Evolutionary conservation across 37 sponge, comb jelly and placozoan genomes (phyloP), one percentile per base, ranked within the genome.

Genomic region (Beroe forskalii): DNA sequence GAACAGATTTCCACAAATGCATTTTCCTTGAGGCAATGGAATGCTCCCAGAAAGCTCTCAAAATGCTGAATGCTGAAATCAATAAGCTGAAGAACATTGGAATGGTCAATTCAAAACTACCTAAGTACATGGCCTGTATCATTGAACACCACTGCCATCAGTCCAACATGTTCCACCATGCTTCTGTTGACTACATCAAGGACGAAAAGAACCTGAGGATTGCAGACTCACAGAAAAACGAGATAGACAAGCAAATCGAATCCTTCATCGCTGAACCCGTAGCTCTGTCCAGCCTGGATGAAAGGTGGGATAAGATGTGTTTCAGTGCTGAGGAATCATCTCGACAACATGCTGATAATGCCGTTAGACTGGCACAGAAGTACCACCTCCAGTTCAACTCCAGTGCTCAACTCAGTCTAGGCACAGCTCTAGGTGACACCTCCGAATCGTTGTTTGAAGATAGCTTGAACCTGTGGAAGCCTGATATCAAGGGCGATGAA

Each of bases 1-100:
- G 86, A 25, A 80, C 86, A 38, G 86, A 80, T 43, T 80, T 80
- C 86, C 86, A 80, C 86, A 80, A 80, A 43, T 80, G 86, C 30
- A 80, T 80, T 24, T 80, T 80, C 55, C 4, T 80, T 2, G 86
- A 80, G 20, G 44, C 86, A 38, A 25, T 80, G 24, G 86, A 80
- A 27, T 33, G 86, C 28, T 41, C 86, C 2, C 86, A 80, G 55
- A 44, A 44, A 33, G 86, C 86, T 25, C 86, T 80, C 17, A 80
- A 80, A 44, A 41, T 80, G 55, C 40, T 80, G 25, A 40, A 43
- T 17, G 17, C 28, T 4, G 86, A 80, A 25, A 22, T 44, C 25
- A 27, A 17, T 6, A 44, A 23, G 28, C 12, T 80, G 86, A 38
- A 35, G 19, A 37, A 43, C 25, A 32, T 80, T 1, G 86, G 86